Conservation (phyloP, 1,140 invertebrate genomes). For the Drosophila persimilis region DNA sequence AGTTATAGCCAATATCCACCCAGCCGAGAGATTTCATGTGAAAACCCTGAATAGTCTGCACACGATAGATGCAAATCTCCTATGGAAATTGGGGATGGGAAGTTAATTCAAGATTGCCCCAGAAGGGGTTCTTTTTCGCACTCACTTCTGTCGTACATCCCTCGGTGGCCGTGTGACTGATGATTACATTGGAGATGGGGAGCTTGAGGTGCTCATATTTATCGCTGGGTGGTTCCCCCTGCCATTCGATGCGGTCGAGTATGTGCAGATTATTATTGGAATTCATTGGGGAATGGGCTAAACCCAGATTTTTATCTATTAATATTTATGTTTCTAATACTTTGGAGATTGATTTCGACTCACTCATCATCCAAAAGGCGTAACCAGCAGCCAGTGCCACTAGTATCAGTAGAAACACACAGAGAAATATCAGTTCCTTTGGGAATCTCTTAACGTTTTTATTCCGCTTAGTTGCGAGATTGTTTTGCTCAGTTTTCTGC, state of each 20-base stretch:
- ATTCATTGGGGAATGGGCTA: conserved; percentile 31
- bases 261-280: conserved; percentile 46
- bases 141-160: conserved; percentile 83
- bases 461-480: conserved; percentile 14
- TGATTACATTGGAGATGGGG: conserved; percentile 84
- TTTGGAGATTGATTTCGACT: conserved; percentile 6
- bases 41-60: conserved; percentile 85
- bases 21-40: conserved; percentile 85
- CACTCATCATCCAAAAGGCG: conserved; percentile 60
- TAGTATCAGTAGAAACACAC: conserved; percentile 45
- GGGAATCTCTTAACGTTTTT: conserved; percentile 17
- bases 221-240: conserved; percentile 85
- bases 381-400: conserved; percentile 49
- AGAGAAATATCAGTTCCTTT: conserved; percentile 40
- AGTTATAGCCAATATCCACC: conserved; percentile 89
- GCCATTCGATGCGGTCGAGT: conserved; percentile 85
- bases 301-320: not conserved
- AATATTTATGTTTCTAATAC: conserved; percentile 7
- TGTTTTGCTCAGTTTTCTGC: conserved; percentile 8
- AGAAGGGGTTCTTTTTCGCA: not conserved
- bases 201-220: conserved; percentile 73
- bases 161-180: conserved; percentile 84
- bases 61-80: conserved; percentile 76
- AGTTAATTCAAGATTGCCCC: not conserved
- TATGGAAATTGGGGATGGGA: not conserved